phyloP scores from a whole-genome alignment of 2,797 vertebrate species.

The Myripristis murdjan region DNA sequence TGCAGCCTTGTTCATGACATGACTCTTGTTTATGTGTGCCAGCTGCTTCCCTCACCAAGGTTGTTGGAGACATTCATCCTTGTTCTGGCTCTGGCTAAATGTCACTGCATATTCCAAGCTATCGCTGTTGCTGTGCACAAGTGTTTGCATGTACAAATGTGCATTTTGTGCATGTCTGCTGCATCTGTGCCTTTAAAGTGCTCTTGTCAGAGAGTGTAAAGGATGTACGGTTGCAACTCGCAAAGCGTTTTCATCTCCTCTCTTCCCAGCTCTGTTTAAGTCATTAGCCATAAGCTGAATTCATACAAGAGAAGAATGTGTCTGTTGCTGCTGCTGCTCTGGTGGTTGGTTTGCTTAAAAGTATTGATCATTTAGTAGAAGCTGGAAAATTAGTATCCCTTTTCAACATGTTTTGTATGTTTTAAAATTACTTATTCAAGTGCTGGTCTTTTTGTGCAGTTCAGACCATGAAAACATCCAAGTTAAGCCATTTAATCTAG shows the following conservation, averaged over 20 bases:
- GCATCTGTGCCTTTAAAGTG: conserved; percentile 6
- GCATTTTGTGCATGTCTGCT: background rate
- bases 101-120: background rate
- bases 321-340: conserved; percentile 29
- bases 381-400: background rate
- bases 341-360: conserved; percentile 17
- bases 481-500: too few species aligned
- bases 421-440: background rate
- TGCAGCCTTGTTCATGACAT: background rate
- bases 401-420: background rate
- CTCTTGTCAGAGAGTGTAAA: background rate
- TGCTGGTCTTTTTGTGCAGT: background rate
- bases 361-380: accelerated
- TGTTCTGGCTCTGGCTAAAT: conserved; percentile 10
- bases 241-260: conserved; percentile 26
- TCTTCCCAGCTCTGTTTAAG: conserved; percentile 55
- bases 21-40: background rate
- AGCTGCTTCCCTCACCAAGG: conserved; percentile 10
- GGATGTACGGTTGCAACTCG: conserved; percentile 12
- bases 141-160: background rate
- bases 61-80: conserved; percentile 2
- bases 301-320: conserved; percentile 19
- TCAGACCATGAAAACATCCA: too few species aligned
- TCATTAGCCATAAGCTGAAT: conserved; percentile 59
- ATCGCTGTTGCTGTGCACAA: background rate